phyloP scores from a whole-genome alignment of 2,888 invertebrate genomes.

The Netelia fuscicornis region DNA sequence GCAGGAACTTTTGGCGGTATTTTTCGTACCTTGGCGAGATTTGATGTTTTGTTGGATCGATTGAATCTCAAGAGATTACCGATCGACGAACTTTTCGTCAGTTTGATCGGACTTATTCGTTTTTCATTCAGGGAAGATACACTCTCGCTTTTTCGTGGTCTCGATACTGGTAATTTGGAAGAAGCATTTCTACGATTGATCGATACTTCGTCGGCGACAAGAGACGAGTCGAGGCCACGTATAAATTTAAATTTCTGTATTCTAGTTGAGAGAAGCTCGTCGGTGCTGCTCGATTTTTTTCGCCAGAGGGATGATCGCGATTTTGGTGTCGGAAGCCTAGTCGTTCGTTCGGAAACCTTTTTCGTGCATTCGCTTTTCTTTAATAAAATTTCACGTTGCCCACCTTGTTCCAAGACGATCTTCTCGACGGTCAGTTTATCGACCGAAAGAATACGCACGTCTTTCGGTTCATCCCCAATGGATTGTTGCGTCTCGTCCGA shows the following conservation, averaged over 20 bases:
- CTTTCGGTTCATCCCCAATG: constrained; percentile 44
- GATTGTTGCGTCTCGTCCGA: constrained; percentile 8
- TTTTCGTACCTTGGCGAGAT: constrained; percentile 63
- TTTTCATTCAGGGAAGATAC: constrained; percentile 59
- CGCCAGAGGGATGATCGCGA: constrained; percentile 40
- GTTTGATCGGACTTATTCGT: constrained; percentile 72
- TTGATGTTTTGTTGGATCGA: constrained; percentile 40
- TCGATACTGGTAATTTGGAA: constrained; percentile 66
- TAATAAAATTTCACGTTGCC: constrained; percentile 73
- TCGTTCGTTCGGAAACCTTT: constrained; percentile 67
- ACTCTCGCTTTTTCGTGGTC: constrained; percentile 62
- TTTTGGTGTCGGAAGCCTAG: constrained; percentile 43
- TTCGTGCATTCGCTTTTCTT: constrained; percentile 75
- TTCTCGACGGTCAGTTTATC: constrained; percentile 77
- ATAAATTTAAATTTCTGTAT: constrained; percentile 45
- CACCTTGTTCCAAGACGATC: constrained; percentile 73
- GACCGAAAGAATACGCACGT: constrained; percentile 73
- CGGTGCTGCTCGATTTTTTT: constrained; percentile 58
- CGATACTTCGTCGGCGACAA: constrained; percentile 20
- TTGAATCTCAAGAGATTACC: constrained; percentile 68
- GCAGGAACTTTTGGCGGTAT: constrained; percentile 70
- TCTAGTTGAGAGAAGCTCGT: constrained; percentile 48
- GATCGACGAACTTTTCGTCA: constrained; percentile 73
- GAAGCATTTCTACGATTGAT: constrained; percentile 50
- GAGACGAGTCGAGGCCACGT: constrained; percentile 38